Evolutionary conservation across 2,888 invertebrate genomes (phyloP), one percentile per base, ranked within the genome.

Genomic region (Liopterus haemorrhoidalis): DNA sequence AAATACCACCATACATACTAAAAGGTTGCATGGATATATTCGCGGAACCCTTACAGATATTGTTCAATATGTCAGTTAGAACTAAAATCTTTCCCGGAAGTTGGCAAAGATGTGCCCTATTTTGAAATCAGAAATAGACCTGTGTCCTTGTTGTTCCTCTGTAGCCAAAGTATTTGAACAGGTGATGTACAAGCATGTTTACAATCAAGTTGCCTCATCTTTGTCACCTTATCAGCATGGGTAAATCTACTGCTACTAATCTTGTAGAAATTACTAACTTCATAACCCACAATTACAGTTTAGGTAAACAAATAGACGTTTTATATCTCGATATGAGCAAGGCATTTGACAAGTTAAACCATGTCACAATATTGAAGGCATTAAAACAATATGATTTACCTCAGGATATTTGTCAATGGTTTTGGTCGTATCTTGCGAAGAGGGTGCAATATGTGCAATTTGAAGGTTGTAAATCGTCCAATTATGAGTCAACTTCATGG

Each of bases 91-190:
- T 36, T 36, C 36, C 36, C 2, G 14, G 36, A 22, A 36, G 12
- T 12, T 20, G 4, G 36, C 5, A 11, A 22, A 36, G 24, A 22
- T 36, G n/a, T 22, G 36, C 12, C 52, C 49, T n/a, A 36, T 52
- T 19, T 39, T 39, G 27, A 54, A 52, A 33, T 31, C 22, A 22
- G 48, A 48, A 19, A 50, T 40, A 43, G 49, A 40, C 50, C 51
- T 11, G 51, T 54, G 12, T 44, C 49, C 1, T 25, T 49, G 14
- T 44, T 50, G 5, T 44, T n/a, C 45, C n/a, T 44, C 39, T 22
- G 12, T 53, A 1, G 42, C 51, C 9, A 52, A 54, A 45, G 39
- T 54, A 9, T 47, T 52, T 19, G 52, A 54, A 40, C 49, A 49
- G 35, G 24, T 54, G 4, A 33, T 51, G 2, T 37, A 48, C 22